Evolutionary conservation across 2,113 vertebrate genomes (phyloP).

Genomic region (Nipponia nippon): DNA sequence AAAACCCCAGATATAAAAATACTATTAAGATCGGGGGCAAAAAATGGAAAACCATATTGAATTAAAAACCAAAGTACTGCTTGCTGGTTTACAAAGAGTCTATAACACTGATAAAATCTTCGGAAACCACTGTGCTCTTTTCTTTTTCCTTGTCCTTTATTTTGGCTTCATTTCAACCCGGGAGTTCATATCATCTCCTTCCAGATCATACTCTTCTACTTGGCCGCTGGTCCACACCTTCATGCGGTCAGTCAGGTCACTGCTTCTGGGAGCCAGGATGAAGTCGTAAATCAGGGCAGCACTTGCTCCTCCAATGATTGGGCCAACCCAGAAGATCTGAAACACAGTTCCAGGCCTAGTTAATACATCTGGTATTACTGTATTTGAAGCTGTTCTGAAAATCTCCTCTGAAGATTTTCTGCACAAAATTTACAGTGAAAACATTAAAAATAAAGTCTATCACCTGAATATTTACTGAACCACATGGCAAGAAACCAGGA

Average conservation of each 20-base stretch:
- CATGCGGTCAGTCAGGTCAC: conserved; percentile 80
- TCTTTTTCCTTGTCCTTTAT: conserved; percentile 43
- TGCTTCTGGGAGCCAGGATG: conserved; percentile 76
- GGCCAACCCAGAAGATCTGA: conserved; percentile 83
- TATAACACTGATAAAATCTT: conserved; percentile 65
- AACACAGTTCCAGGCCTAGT: neutral
- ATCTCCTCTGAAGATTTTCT: neutral
- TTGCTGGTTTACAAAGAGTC: conserved; percentile 69
- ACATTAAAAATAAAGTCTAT: neutral
- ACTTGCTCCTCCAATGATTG: conserved; percentile 72
- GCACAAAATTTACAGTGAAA: neutral
- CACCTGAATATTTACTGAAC: neutral
- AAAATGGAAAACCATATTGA: conserved; percentile 41
- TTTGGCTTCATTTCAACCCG: conserved; percentile 84
- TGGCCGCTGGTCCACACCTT: conserved; percentile 92
- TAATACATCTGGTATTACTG: neutral
- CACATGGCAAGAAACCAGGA: accelerated
- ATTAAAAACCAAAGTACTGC: conserved; percentile 46
- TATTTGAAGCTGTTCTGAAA: neutral
- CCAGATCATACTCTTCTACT: conserved; percentile 81
- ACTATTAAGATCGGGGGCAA: neutral
- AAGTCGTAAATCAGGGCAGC: conserved; percentile 82
- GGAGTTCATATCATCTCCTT: conserved; percentile 73
- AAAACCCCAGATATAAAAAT: neutral
- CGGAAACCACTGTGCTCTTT: conserved; percentile 11